phyloP scores from a whole-genome alignment of 2,113 vertebrate genomes.

The Macaca nemestrina region DNA sequence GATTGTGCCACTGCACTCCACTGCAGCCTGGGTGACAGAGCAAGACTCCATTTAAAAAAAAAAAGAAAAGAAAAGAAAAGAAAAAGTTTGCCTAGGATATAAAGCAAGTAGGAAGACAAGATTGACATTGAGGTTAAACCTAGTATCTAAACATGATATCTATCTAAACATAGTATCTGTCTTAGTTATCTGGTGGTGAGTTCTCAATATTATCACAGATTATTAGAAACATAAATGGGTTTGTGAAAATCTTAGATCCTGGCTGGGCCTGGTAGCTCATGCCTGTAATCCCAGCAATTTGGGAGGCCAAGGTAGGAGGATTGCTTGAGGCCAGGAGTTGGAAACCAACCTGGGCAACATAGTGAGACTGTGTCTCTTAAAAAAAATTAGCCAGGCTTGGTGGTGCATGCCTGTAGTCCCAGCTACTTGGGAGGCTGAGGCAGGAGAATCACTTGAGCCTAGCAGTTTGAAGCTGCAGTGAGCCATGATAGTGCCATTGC shows the following conservation, averaged over 20 bases:
- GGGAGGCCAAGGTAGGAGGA: too few relatives aligned
- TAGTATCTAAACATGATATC: background rate
- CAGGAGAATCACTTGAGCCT: too few relatives aligned
- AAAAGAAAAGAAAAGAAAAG: background rate
- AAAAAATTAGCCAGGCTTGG: too few relatives aligned
- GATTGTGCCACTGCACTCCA: background rate
- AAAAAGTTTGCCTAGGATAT: background rate
- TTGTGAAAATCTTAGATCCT: background rate
- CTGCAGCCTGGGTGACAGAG: background rate
- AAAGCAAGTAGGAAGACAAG: background rate
- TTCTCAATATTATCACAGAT: background rate
- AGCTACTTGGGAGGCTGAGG: too few relatives aligned
- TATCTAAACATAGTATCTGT: background rate
- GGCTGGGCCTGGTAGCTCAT: too few relatives aligned
- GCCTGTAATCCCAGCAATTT: too few relatives aligned
- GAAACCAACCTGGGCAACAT: too few relatives aligned
- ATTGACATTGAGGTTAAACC: background rate
- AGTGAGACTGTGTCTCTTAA: too few relatives aligned
- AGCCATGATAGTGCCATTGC: too few relatives aligned
- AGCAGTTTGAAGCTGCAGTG: too few relatives aligned
- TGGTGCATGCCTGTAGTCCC: too few relatives aligned
- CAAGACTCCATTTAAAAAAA: background rate
- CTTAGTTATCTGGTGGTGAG: background rate
- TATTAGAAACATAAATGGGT: background rate
- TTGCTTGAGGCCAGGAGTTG: too few relatives aligned